phyloP scores from a whole-genome alignment of 2,113 vertebrate species.

The Rafetus swinhoei region DNA sequence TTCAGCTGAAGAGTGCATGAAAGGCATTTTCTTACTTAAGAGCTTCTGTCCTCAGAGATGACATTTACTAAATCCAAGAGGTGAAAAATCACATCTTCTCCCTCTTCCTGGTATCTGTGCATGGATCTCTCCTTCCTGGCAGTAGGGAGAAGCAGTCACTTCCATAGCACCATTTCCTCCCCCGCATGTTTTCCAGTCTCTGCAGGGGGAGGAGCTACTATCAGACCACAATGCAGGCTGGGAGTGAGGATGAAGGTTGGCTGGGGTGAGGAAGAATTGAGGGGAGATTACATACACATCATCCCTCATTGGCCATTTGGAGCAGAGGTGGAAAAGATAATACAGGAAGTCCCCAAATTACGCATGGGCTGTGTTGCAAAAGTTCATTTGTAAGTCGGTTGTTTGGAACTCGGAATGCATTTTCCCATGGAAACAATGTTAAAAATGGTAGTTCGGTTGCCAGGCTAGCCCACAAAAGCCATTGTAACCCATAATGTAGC shows the following conservation, averaged over 20 bases:
- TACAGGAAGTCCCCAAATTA: too few species aligned
- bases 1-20: conserved; percentile 46
- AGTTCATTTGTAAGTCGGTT: too few species aligned
- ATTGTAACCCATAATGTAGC: too few species aligned
- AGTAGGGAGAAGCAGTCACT: neutral
- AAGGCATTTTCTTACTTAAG: conserved; percentile 28
- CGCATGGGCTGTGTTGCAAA: too few species aligned
- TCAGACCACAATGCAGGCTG: neutral
- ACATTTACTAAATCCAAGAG: neutral
- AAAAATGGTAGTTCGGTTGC: too few species aligned
- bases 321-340: neutral
- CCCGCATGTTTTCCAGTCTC: conserved; percentile 4
- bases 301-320: neutral
- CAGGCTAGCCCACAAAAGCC: too few species aligned
- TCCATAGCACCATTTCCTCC: neutral
- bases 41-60: conserved; percentile 31
- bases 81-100: too few species aligned
- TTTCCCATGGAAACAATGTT: too few species aligned
- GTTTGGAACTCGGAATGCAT: too few species aligned
- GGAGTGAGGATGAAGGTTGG: neutral
- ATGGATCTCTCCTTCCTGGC: neutral
- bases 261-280: neutral
- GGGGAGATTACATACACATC: too few species aligned
- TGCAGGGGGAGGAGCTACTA: conserved; percentile 21
- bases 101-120: conserved; percentile 2